Base-by-base conservation (phyloP, 2,888 invertebrate species). In the Platycheirus albimanus region DNA sequence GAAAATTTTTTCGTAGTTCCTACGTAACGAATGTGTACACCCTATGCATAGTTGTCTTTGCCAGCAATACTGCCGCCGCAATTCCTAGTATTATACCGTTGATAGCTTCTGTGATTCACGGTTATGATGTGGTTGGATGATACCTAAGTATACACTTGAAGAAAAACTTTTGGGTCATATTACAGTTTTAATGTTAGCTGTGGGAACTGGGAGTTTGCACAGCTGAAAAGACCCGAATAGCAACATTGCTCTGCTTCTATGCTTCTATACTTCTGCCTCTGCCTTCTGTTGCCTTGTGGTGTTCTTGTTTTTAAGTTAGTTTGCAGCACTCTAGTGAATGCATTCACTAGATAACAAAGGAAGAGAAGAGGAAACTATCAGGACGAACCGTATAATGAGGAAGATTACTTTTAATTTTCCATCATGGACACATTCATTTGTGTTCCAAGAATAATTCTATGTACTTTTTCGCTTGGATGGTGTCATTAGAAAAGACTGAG, bases 31-130 rank as follows among this genome's bases (percentile, higher is more conserved):
- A n/a, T n/a, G n/a, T n/a, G 1, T 10, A 13, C 56, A 11, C 1
- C 5, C 15, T n/a, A n/a, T n/a, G n/a, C 43, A 43, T 11, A 45
- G 10, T 45, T 45, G 11, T n/a, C 11, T 17, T 33, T 28, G 49
- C 51, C 10, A 47, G 11, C 49, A 7, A 49, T 47, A 6, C 7
- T 30, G 20, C 38, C n/a, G 38, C 24, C 36, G 63, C 56, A 20
- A 15, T 51, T 19, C 54, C 45, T 38, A 19, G 24, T 5, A 61
- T 67, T 67, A 2, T 41, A 67, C 20, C 58, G 36, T 45, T 75
- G 61, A 67, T 63, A 63, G 76, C 54, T 61, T 61, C 19, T 54
- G 51, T 76, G 69, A 77, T 70, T 70, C 77, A 77, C 64, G 47
- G 54, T 49, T 77, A 77, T 64, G 70, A 41, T 54, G 38, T 13